These are phyloP conservation scores for Ovibos moschatus DNA, from an alignment of 2,113 vertebrate species.

Conservation along the genomic window DNA sequence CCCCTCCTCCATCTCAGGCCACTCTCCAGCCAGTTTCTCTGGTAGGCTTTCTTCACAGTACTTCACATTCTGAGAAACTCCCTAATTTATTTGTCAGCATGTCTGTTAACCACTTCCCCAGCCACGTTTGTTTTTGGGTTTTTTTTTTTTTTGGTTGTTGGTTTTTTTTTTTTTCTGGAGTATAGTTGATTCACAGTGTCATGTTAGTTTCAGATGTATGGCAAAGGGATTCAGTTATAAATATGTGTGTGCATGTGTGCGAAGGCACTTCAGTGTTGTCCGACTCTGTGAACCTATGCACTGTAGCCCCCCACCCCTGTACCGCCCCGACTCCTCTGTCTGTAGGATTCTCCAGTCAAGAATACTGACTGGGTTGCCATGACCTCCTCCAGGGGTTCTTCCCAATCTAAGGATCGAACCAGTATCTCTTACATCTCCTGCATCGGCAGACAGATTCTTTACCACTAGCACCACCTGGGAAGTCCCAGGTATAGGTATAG, in stretches of 20 bases:
- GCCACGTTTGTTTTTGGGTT: not conserved
- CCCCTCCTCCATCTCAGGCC: not conserved
- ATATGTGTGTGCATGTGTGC: not conserved
- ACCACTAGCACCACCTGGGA: not conserved
- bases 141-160: not conserved
- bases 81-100: not conserved
- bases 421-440: not conserved
- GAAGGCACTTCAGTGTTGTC: fast-evolving
- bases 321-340: not conserved
- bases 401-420: not conserved
- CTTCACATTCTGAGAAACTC: not conserved
- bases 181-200: not conserved
- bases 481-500: not conserved
- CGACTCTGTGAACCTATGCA: not conserved
- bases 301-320: not conserved
- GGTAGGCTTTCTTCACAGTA: not conserved
- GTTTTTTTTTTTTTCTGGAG: not conserved
- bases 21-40: not conserved
- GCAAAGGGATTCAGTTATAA: not conserved
- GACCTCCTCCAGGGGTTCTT: not conserved
- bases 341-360: not conserved
- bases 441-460: not conserved
- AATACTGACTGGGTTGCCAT: not conserved
- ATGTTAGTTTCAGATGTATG: not conserved
- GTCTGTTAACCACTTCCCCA: not conserved